Evolutionary conservation across 2,113 vertebrate species (phyloP).

Genomic region (Vidua chalybeata): DNA sequence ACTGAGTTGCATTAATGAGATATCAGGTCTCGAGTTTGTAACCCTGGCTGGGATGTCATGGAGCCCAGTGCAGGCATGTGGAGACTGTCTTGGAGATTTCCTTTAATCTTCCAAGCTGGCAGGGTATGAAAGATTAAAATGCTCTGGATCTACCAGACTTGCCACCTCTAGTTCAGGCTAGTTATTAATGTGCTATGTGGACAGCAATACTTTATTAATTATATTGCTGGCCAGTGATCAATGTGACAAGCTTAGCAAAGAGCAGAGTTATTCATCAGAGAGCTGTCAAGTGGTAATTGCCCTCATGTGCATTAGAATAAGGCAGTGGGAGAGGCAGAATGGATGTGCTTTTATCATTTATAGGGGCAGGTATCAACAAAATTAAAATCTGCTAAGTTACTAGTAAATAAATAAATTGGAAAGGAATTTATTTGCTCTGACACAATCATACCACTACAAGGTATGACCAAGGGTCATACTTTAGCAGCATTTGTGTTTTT

Average conservation of each 20-base stretch:
- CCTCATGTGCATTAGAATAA: conserved; percentile 60
- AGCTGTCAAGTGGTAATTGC: conserved; percentile 64
- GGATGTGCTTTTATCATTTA: background rate
- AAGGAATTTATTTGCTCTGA: background rate
- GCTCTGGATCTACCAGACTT: conserved; percentile 7
- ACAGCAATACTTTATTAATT: conserved; percentile 65
- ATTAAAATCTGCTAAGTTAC: background rate
- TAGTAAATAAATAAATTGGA: background rate
- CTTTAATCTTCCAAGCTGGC: background rate
- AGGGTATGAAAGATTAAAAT: conserved; percentile 46
- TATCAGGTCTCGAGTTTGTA: background rate
- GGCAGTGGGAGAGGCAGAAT: background rate
- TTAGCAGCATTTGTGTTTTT: background rate
- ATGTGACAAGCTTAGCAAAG: conserved; percentile 70
- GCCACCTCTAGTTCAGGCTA: conserved; percentile 23
- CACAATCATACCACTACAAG: background rate
- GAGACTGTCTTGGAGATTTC: background rate
- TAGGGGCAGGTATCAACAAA: conserved; percentile 4
- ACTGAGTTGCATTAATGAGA: background rate
- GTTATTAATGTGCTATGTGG: conserved; percentile 59
- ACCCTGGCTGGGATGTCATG: background rate
- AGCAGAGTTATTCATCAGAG: conserved; percentile 64
- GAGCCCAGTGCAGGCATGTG: background rate
- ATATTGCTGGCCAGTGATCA: conserved; percentile 57
- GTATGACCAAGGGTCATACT: background rate